Base-by-base conservation (phyloP, 64 coral and sea anemone species). In the Stichodactyla helianthus region DNA sequence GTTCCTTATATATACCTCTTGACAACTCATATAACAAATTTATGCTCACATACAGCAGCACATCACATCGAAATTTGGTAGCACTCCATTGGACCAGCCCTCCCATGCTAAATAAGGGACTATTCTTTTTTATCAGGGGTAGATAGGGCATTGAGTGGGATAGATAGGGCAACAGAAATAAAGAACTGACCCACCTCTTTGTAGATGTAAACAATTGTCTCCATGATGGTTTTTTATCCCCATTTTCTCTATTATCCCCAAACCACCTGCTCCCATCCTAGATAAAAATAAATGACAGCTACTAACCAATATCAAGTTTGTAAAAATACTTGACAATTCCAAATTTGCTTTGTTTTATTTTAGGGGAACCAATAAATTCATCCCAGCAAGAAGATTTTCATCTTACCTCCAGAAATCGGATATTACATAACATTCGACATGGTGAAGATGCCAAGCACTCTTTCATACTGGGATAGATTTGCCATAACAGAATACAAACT, bases 331-430 rank as follows among this genome's bases (percentile, higher is more conserved):
- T 16, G 25, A 71, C 67, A 71, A 44, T 1, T 71, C 10, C 13
- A 58, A 58, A 11, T 74, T 31, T 12, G 8, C 0, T 18, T 19
- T 81, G 52, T 51, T 81, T 81, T 16, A 7, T 81, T 81, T 20
- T 81, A 81, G 78, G 78, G 4, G 50, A 19, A 51, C 50, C 35
- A 54, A 19, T 81, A 52, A 51, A 54, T 19, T 81, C 15, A 51
- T 54, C 78, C 17, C 78, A 8, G 7, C 78, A 81, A 54, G 78
- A 81, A 8, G 78, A 81, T 52, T 81, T 81, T 81, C 78, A 81
- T 17, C 35, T 52, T 19, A 81, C 51, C 14, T 81, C 78, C 7
- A 54, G 78, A 52, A 81, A 81, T 81, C 78, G 78, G 50, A 81
- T 54, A 51, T 81, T 81, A 14, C 35, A 54, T 81, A 54, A 81